These are phyloP conservation scores for Anolis carolinensis DNA, from an alignment of 2,113 vertebrate genomes.

Conservation along the genomic window DNA sequence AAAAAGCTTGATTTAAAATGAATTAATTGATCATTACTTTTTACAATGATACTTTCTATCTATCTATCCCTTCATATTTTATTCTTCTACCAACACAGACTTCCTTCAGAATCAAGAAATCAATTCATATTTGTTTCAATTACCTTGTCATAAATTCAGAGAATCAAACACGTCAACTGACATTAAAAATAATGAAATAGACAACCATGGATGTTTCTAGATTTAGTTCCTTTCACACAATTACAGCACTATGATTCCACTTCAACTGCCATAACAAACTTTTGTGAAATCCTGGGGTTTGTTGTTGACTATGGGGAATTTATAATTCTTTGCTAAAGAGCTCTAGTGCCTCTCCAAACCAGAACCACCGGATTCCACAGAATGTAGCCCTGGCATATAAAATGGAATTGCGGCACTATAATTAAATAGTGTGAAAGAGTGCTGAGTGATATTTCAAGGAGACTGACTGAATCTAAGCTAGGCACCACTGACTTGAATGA, in stretches of 20 bases:
- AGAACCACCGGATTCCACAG: no score
- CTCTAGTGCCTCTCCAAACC: no score
- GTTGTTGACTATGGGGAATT: no score
- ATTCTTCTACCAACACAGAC: slow-evolving; percentile 14
- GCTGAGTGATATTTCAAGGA: neutral
- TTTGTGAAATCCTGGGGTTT: no score
- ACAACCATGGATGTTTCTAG: neutral
- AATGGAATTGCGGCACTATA: no score
- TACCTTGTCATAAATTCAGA: slow-evolving; percentile 16
- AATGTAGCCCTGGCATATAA: no score
- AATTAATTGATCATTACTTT: neutral
- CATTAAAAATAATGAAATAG: slow-evolving; percentile 2
- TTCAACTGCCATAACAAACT: no score
- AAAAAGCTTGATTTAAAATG: neutral
- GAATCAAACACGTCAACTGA: neutral
- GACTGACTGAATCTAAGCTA: neutral
- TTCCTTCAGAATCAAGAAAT: slow-evolving; percentile 18
- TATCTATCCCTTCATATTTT: slow-evolving; percentile 11
- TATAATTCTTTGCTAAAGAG: no score
- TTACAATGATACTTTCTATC: neutral
- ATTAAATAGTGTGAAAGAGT: no score
- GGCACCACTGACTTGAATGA: neutral
- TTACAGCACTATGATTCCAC: no score
- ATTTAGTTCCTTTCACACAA: neutral
- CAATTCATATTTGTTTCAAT: slow-evolving; percentile 26